These are phyloP conservation scores for Quadroppia sp. DNA, from an alignment of 2,888 invertebrate species.

Conservation along the genomic window DNA sequence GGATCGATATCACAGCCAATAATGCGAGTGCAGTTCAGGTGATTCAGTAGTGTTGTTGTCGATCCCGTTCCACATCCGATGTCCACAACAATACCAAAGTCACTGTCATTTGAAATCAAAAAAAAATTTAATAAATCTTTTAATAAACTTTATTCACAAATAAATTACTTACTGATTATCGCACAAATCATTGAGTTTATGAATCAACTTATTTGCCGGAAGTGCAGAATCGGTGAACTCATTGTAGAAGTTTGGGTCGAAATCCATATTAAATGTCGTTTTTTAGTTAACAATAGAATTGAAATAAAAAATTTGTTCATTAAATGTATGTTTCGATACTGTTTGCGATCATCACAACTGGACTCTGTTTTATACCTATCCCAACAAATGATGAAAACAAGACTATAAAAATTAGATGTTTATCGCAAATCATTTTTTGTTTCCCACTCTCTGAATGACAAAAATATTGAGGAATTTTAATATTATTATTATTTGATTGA, in stretches of 20 bases:
- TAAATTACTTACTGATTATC: conserved; percentile 1
- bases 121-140: not conserved
- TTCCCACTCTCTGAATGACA: too few relatives aligned
- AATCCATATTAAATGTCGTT: not conserved
- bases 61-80: conserved; percentile 41
- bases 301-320: too few relatives aligned
- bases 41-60: conserved; percentile 14
- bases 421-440: too few relatives aligned
- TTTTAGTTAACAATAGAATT: not conserved
- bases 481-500: too few relatives aligned
- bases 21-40: conserved; percentile 6
- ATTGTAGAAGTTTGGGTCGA: conserved; percentile 22
- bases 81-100: conserved; percentile 24
- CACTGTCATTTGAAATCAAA: not conserved
- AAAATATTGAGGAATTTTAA: too few relatives aligned
- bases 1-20: conserved; percentile 40
- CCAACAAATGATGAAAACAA: too few relatives aligned
- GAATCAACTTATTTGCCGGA: not conserved
- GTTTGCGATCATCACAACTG: too few relatives aligned
- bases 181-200: not conserved
- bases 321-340: too few relatives aligned
- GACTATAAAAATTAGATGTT: too few relatives aligned
- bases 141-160: too few relatives aligned
- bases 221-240: conserved; percentile 7
- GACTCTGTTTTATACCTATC: too few relatives aligned